A percentile compares a stretch with the other conserved stretches of the same genome.
phyloP scores from a whole-genome alignment of 1,140 invertebrate genomes.

The Macrostomum lignano region DNA sequence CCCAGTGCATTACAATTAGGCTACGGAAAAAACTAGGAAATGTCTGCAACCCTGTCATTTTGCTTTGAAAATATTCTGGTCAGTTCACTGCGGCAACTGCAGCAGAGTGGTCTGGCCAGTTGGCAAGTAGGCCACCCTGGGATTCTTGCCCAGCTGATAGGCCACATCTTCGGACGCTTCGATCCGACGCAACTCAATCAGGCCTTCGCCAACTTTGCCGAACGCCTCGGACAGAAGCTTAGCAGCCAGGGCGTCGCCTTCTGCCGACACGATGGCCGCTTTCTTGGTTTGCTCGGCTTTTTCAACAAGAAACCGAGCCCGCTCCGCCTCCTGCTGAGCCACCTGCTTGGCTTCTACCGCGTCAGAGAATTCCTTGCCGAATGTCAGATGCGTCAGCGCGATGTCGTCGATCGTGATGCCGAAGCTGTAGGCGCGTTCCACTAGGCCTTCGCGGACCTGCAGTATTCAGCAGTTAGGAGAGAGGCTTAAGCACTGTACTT shows the following conservation, averaged over 20 bases:
- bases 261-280: constrained; percentile 74
- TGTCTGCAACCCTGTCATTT: no score
- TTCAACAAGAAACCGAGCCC: constrained; percentile 86
- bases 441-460: constrained; percentile 54
- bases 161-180: constrained; percentile 98
- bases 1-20: no score
- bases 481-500: not conserved
- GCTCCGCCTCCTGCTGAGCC: constrained; percentile 94
- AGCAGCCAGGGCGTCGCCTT: constrained; percentile 76
- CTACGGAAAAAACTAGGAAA: no score
- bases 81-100: no score
- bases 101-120: constrained; percentile 31
- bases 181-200: constrained; percentile 75
- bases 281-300: constrained; percentile 93
- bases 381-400: constrained; percentile 90
- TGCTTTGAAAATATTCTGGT: no score
- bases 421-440: constrained; percentile 67
- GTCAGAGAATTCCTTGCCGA: constrained; percentile 85
- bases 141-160: constrained; percentile 60
- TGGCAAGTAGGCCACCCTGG: constrained; percentile 79
- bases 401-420: constrained; percentile 93
- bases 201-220: constrained; percentile 37
- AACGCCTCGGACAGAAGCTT: constrained; percentile 61
- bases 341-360: constrained; percentile 99
- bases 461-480: not conserved